Conservation (phyloP, 1,140 invertebrate genomes). For the Anoplophora glabripennis region DNA sequence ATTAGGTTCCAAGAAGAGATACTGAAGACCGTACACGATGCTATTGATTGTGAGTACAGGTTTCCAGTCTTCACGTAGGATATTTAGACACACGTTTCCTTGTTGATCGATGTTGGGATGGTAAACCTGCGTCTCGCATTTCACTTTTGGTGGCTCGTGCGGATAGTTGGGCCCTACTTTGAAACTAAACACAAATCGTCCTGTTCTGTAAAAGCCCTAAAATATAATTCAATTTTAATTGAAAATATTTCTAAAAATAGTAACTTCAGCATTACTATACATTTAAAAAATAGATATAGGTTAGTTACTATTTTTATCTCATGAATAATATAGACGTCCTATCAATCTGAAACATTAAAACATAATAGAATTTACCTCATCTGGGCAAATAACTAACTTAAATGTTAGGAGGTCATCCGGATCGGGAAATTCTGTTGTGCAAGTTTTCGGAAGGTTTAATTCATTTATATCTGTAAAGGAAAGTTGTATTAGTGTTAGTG, state of each 20-base stretch:
- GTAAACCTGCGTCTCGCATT: slow-evolving; percentile 91
- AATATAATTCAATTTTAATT: slow-evolving; percentile 37
- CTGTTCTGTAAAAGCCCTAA: slow-evolving; percentile 90
- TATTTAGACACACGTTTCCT: slow-evolving; percentile 93
- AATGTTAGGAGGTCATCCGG: slow-evolving; percentile 94
- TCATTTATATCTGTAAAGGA: slow-evolving; percentile 90
- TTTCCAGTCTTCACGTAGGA: slow-evolving; percentile 97
- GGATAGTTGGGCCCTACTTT: slow-evolving; percentile 97
- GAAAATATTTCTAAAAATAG: background rate
- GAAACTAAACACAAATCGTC: slow-evolving; percentile 95
- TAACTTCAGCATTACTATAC: too few relatives aligned
- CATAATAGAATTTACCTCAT: slow-evolving; percentile 64
- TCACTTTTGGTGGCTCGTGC: slow-evolving; percentile 93
- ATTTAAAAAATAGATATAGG: too few relatives aligned
- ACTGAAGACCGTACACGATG: slow-evolving; percentile 96
- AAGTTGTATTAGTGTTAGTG: background rate
- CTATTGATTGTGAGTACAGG: slow-evolving; percentile 97
- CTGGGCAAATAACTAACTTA: slow-evolving; percentile 93
- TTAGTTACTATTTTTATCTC: background rate
- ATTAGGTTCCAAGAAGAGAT: slow-evolving; percentile 97
- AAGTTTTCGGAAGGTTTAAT: slow-evolving; percentile 95
- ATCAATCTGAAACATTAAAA: background rate
- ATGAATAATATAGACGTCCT: background rate
- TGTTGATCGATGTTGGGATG: slow-evolving; percentile 95
- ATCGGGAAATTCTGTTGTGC: slow-evolving; percentile 93